Percentiles rank a stretch among this genome's conserved stretches.
phyloP scores from a whole-genome alignment of 1,140 invertebrate genomes.

The Brachionus asplanchnoidis region DNA sequence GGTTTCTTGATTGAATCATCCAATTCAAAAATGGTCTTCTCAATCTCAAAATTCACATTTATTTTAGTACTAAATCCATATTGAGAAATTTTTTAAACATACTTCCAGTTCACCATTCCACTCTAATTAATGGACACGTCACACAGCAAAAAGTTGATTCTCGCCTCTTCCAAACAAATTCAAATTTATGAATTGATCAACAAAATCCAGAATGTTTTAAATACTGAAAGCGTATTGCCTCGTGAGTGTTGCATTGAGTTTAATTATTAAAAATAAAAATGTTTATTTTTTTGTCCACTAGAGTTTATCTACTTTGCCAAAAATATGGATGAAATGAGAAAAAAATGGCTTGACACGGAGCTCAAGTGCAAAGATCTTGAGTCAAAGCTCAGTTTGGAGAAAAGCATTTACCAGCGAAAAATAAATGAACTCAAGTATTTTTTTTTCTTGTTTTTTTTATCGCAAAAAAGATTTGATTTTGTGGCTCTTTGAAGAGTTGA shows the following conservation, averaged over 20 bases:
- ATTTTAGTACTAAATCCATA: neutral
- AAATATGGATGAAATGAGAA: slow-evolving; percentile 41
- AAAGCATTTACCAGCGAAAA: slow-evolving; percentile 26
- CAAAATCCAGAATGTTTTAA: slow-evolving; percentile 40
- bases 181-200: slow-evolving; percentile 40
- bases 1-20: neutral
- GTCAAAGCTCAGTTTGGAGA: neutral
- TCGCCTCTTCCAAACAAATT: slow-evolving; percentile 32
- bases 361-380: slow-evolving; percentile 30
- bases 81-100: neutral
- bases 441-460: too few relatives aligned
- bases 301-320: slow-evolving; percentile 41
- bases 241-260: neutral
- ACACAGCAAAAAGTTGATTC: slow-evolving; percentile 19
- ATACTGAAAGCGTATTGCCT: slow-evolving; percentile 23
- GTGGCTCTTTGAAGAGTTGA: neutral
- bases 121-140: slow-evolving; percentile 5
- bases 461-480: neutral
- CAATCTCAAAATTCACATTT: neutral
- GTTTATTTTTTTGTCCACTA: neutral
- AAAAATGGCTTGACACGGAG: slow-evolving; percentile 27
- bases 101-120: neutral
- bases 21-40: neutral
- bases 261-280: neutral
- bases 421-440: slow-evolving; percentile 28